Conservation (phyloP, 2,113 vertebrate genomes). For the Cnemophilus loriae region DNA sequence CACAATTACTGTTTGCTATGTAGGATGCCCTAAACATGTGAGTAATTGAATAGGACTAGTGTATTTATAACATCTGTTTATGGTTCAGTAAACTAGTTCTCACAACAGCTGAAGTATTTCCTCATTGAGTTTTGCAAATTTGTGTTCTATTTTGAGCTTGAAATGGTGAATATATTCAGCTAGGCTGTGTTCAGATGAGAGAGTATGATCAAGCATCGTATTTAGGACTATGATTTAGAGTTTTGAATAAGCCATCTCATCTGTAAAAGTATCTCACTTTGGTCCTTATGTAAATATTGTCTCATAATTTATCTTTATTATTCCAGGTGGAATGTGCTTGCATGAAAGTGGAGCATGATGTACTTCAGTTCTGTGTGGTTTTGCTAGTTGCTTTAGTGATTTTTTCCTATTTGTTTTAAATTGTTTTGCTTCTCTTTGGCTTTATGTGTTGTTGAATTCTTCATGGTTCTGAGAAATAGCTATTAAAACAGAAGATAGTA, state of each 20-base stretch:
- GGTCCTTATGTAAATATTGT: background rate
- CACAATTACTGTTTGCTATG: background rate
- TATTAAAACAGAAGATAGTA: background rate
- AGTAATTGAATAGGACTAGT: background rate
- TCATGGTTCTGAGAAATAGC: background rate
- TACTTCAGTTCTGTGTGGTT: background rate
- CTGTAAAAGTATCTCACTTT: background rate
- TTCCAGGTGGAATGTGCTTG: background rate
- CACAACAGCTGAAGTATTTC: background rate
- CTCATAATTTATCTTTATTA: background rate
- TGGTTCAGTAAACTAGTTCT: background rate
- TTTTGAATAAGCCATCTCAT: background rate
- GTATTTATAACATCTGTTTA: background rate
- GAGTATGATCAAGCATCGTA: background rate
- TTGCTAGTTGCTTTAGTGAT: background rate
- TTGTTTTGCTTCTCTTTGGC: background rate
- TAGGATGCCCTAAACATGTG: background rate
- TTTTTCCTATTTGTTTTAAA: background rate
- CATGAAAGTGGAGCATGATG: background rate
- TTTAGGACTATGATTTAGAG: background rate
- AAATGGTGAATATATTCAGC: background rate
- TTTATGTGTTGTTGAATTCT: background rate
- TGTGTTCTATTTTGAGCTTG: background rate
- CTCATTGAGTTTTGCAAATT: background rate
- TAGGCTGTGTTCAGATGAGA: background rate